A percentile compares a stretch with the other conserved stretches of the same genome.
Conservation (phyloP, 1,140 invertebrate genomes). For the Sycophila sp. region DNA sequence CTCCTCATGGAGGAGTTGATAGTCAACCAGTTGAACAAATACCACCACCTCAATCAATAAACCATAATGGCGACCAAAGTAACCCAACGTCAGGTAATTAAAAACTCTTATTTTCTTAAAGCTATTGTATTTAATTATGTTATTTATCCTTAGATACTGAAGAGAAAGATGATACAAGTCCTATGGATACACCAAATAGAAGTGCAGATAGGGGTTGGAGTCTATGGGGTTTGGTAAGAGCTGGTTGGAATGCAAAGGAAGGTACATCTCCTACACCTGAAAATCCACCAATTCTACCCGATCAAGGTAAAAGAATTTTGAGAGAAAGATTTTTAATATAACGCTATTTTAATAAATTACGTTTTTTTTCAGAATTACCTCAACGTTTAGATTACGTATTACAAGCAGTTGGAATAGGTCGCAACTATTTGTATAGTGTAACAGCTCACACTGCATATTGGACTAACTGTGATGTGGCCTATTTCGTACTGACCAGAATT, state of each 20-base stretch:
- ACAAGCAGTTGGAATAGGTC: constrained; percentile 68
- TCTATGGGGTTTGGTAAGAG: constrained; percentile 66
- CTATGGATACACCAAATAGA: constrained; percentile 53
- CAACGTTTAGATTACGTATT: constrained; percentile 76
- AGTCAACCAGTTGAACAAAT: constrained; percentile 61
- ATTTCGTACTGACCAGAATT: constrained; percentile 74
- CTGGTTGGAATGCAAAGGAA: constrained; percentile 63
- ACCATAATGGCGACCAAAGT: constrained; percentile 61
- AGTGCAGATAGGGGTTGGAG: constrained; percentile 65
- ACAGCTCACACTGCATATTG: constrained; percentile 80
- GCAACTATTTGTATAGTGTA: constrained; percentile 74
- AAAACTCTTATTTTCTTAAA: constrained; percentile 7
- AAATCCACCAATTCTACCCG: constrained; percentile 61
- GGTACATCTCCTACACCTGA: constrained; percentile 61
- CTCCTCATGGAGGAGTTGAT: constrained; percentile 67
- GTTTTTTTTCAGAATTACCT: constrained; percentile 67
- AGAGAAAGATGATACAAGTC: constrained; percentile 56
- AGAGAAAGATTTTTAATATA: neutral
- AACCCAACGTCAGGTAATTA: constrained; percentile 52
- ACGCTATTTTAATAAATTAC: neutral
- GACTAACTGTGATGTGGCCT: constrained; percentile 76
- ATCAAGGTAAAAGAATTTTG: constrained; percentile 52
- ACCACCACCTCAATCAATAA: constrained; percentile 63
- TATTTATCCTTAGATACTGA: constrained; percentile 48
- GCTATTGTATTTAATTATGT: neutral